Evolutionary conservation across 2,888 invertebrate genomes (phyloP), one percentile per base, ranked within the genome.

Genomic region (Acanthococcus lagerstroemiae): DNA sequence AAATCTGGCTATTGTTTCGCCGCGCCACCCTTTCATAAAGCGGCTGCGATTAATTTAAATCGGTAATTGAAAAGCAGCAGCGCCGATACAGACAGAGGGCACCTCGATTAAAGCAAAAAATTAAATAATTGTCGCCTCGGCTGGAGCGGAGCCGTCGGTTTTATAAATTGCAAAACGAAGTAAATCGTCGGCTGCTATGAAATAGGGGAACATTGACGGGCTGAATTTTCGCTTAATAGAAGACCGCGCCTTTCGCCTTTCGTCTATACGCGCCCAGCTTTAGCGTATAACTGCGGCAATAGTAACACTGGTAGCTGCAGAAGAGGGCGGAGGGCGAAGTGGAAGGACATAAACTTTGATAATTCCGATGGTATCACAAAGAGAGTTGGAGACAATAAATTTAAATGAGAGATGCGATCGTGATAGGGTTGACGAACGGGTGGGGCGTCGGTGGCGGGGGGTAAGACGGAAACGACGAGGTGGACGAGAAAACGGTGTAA

Each of bases 351-450:
- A 52, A 61, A 61, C 48, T 61, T 61, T 61, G 61, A 61, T 61
- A 61, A 61, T 61, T 61, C 61, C 61, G 52, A 50, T 37, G 61
- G 61, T 52, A 61, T 61, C 50, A 61, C 30, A 61, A 27, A 61
- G 50, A 50, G 61, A 61, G 19, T 48, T 24, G 61, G 26, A 61
- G 61, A 61, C 61, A 52, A 61, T 61, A 61, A 61, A 61, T 61
- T 61, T 52, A 61, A 61, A 61, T 52, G 61, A 61, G 61, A 52
- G 17, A 61, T 52, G 30, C 61, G 61, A 61, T 52, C 50, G 61
- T 48, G 61, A 61, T 61, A 61, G 61, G 61, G 61, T 61, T 61
- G 61, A 61, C 19, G 52, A 61, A 52, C 60, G 52, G 48, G 22
- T 52, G 52, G 24, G n/a, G 30, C 37, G 52, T 21, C 50, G 50